phyloP scores from a whole-genome alignment of 2,797 vertebrate species.

The Alfaro cultratus region DNA sequence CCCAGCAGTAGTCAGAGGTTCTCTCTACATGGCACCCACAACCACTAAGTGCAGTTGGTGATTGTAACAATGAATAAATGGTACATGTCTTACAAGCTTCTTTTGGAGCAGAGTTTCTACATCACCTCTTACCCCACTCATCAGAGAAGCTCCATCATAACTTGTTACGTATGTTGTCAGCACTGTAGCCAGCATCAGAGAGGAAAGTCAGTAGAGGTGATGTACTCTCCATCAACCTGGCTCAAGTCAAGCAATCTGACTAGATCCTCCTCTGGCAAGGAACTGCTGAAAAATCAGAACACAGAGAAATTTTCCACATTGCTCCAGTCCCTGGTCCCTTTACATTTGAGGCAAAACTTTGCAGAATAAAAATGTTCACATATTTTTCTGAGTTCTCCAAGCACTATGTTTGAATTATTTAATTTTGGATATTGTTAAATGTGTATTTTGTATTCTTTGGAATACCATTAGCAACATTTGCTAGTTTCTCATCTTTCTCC shows the following conservation, averaged over 20 bases:
- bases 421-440: slow-evolving; percentile 4
- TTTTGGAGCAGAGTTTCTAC: slow-evolving; percentile 27
- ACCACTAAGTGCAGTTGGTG: slow-evolving; percentile 25
- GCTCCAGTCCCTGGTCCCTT: neutral
- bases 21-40: slow-evolving; percentile 23
- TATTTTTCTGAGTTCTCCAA: neutral
- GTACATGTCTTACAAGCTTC: slow-evolving; percentile 1
- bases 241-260: neutral
- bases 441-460: slow-evolving; percentile 6
- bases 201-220: neutral
- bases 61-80: slow-evolving; percentile 12
- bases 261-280: neutral
- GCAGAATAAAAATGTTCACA: neutral
- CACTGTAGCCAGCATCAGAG: slow-evolving; percentile 1
- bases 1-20: neutral
- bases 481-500: too few relatives aligned
- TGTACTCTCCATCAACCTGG: neutral
- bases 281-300: neutral
- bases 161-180: neutral
- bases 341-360: slow-evolving; percentile 4
- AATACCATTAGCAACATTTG: neutral
- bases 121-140: slow-evolving; percentile 19
- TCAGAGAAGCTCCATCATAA: slow-evolving; percentile 27
- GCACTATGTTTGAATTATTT: slow-evolving; percentile 6
- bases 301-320: slow-evolving; percentile 1